phyloP scores from a whole-genome alignment of 2,797 vertebrate genomes.

The Enteromius anoplus region DNA sequence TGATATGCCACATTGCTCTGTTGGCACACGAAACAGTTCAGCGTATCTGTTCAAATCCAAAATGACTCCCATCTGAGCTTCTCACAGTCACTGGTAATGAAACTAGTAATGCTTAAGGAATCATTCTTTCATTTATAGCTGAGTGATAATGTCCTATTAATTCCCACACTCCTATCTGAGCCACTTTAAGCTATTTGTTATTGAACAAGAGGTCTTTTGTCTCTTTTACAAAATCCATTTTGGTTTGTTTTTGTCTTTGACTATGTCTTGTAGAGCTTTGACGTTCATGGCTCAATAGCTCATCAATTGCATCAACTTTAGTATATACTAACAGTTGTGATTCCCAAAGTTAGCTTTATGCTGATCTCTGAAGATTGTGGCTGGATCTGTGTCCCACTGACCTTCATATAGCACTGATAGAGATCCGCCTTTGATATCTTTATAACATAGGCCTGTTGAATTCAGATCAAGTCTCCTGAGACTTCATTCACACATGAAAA shows the following conservation, averaged over 20 bases:
- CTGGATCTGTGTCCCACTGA: neutral
- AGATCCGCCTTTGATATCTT: neutral
- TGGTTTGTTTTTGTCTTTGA: neutral
- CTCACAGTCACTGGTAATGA: neutral
- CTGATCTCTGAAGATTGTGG: constrained; percentile 9
- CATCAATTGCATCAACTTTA: neutral
- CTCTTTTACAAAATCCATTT: neutral
- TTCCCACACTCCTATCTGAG: neutral
- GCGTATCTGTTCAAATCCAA: neutral
- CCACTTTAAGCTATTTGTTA: neutral
- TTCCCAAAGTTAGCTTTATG: constrained; percentile 18
- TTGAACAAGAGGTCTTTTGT: neutral
- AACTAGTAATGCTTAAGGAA: neutral
- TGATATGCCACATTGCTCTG: neutral
- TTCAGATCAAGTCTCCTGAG: neutral
- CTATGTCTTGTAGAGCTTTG: neutral
- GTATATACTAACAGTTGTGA: neutral
- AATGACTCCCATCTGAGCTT: neutral
- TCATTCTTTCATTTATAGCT: neutral
- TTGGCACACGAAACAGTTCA: neutral
- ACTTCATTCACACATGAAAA: neutral
- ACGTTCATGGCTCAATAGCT: neutral
- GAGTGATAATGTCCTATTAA: neutral
- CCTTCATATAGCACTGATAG: neutral
- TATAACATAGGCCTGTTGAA: neutral